Evolutionary conservation across 2,888 invertebrate species (phyloP), one percentile per base, ranked within the genome.

Genomic region (Artemia sinica): DNA sequence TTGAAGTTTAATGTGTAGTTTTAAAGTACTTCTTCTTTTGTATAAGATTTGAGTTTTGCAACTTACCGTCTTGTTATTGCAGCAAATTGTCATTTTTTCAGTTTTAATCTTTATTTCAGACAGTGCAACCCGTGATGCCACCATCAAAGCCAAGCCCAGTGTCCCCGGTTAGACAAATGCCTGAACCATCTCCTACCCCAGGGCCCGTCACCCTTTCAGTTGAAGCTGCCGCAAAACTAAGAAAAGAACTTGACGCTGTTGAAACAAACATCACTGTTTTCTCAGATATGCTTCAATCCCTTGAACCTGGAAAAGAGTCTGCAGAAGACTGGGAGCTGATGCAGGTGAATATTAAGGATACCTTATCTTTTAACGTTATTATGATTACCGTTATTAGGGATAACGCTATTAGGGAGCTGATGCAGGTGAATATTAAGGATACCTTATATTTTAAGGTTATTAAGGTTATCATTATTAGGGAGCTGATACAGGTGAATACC

Each of bases 221-320:
- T 52, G 93, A 93, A 71, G 94, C 96, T 78, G 81, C 88, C 71
- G 85, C 86, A 72, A 98, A 97, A 79, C 79, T 98, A 70, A 88
- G 89, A 73, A 87, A 88, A 3, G 97, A 98, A 79, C 80, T 98
- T 73, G 90, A 91, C 74, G 86, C 97, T 69, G 96, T 97, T 9
- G 89, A 91, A 74, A 88, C 89, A 73, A 96, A 95, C 77, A 90
- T 93, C 86, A 82, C 86, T 66, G 93, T 98, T 2, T 85, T 98
- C 79, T 87, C 88, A 69, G 97, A 98, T 80, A 94, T 98, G 92
- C 81, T 98, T 68, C 88, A 85, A 73, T 93, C 95, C 78, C 82
- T 96, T 73, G 87, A 87, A 50, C 88, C 91, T 12, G 85, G 88
- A 14, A 84, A 87, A 73, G 93, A 92, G 74, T 87, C 90, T 75